phyloP scores from a whole-genome alignment of 2,797 vertebrate genomes.

The Enteromius thamalakanensis region DNA sequence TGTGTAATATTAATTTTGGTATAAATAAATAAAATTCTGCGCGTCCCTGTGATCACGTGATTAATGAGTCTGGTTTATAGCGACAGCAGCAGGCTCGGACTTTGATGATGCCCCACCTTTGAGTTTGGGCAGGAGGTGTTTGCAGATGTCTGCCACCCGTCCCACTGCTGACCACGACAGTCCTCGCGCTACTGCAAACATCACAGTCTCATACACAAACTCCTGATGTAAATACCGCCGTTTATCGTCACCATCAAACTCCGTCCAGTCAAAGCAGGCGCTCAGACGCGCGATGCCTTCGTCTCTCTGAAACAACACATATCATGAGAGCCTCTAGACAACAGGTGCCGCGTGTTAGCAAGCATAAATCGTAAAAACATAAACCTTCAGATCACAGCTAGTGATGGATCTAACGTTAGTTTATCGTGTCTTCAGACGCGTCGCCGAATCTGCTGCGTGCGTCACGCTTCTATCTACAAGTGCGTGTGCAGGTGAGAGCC shows the following conservation, averaged over 20 bases:
- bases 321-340: neutral
- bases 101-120: slow-evolving; percentile 41
- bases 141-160: slow-evolving; percentile 54
- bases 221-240: slow-evolving; percentile 50
- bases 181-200: slow-evolving; percentile 51
- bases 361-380: too few species aligned
- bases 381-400: neutral
- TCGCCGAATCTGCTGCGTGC: neutral
- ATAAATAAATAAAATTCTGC: neutral
- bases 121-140: slow-evolving; percentile 58
- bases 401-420: neutral
- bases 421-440: neutral
- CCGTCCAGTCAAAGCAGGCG: slow-evolving; percentile 55
- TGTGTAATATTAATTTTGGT: neutral
- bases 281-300: slow-evolving; percentile 45
- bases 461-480: neutral
- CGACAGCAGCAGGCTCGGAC: too few species aligned
- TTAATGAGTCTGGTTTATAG: too few species aligned
- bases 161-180: slow-evolving; percentile 50
- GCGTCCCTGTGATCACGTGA: slow-evolving; percentile 9
- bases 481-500: neutral
- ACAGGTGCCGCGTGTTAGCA: neutral
- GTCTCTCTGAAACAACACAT: slow-evolving; percentile 45
- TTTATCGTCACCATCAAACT: slow-evolving; percentile 52
- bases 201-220: slow-evolving; percentile 60